Evolutionary conservation across 1,140 invertebrate species (phyloP).

Genomic region (Drosophila ohnishii): DNA sequence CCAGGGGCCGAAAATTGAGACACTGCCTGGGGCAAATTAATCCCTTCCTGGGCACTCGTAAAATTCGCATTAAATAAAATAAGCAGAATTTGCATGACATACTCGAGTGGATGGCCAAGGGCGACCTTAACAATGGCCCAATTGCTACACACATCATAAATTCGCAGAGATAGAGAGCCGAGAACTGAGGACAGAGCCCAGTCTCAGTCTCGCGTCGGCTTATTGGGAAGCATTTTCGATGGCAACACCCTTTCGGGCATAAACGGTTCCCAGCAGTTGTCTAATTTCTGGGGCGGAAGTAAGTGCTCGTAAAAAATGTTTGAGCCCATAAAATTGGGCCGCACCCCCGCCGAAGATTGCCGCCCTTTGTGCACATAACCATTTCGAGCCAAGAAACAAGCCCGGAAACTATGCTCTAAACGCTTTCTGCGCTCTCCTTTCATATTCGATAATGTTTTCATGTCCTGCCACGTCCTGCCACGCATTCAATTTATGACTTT

Average conservation of each 20-base stretch:
- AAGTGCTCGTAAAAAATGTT: constrained; percentile 81
- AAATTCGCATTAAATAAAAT: constrained; percentile 71
- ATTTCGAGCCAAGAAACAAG: constrained; percentile 13
- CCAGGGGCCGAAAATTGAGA: constrained; percentile 47
- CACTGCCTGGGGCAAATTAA: constrained; percentile 50
- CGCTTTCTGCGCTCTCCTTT: constrained; percentile 40
- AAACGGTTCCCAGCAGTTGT: constrained; percentile 67
- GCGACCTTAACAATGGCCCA: constrained; percentile 52
- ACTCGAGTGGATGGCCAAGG: constrained; percentile 47
- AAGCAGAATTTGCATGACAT: constrained; percentile 71
- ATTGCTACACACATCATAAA: constrained; percentile 82
- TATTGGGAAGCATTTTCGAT: constrained; percentile 43
- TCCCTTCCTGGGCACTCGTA: constrained; percentile 55
- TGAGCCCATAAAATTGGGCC: constrained; percentile 56
- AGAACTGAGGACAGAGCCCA: not conserved
- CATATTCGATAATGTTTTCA: constrained; percentile 74
- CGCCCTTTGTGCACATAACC: constrained; percentile 8
- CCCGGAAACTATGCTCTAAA: constrained; percentile 46
- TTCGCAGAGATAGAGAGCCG: constrained; percentile 36
- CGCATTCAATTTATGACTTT: constrained; percentile 55
- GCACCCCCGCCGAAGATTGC: constrained; percentile 23
- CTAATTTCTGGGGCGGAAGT: constrained; percentile 82
- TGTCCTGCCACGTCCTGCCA: constrained; percentile 31
- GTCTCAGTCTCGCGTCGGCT: constrained; percentile 12
- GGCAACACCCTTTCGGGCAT: constrained; percentile 49